Percentiles rank a stretch among this genome's conserved stretches.
phyloP scores from a whole-genome alignment of 2,113 vertebrate genomes.

The Falco punctatus region DNA sequence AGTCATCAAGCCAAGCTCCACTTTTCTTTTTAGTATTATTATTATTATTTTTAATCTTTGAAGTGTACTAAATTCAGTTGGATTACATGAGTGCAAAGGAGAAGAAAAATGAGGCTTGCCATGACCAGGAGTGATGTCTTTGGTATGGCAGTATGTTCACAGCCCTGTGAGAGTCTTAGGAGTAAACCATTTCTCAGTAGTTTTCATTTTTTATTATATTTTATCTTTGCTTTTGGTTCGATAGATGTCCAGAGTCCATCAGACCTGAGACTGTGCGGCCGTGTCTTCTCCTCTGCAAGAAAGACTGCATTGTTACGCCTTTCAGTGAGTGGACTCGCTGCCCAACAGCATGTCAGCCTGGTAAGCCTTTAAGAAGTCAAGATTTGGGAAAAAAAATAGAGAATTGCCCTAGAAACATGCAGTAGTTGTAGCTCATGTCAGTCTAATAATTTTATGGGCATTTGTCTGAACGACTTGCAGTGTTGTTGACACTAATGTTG shows the following conservation, averaged over 20 bases:
- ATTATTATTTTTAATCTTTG: too few relatives aligned
- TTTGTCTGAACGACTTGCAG: neutral
- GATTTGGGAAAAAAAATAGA: neutral
- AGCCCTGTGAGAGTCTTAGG: neutral
- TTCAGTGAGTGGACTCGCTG: conserved; percentile 96
- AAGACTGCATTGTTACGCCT: conserved; percentile 88
- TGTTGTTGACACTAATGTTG: neutral
- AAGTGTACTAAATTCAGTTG: neutral
- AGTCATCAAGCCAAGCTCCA: neutral
- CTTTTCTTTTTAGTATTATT: neutral
- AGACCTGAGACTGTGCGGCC: conserved; percentile 79
- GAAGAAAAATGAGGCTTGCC: neutral
- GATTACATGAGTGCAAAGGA: neutral
- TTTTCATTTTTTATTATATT: neutral
- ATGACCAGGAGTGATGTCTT: neutral
- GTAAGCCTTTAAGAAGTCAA: conserved; percentile 69
- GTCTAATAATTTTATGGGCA: neutral
- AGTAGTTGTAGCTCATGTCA: neutral
- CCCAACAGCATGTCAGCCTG: conserved; percentile 82
- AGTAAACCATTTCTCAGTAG: neutral
- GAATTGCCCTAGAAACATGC: accelerated
- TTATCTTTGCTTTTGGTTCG: neutral
- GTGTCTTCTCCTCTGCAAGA: conserved; percentile 89
- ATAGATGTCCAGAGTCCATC: conserved; percentile 89
- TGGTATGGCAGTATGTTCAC: neutral